These are phyloP conservation scores for Caranx melampygus DNA, from an alignment of 2,113 vertebrate genomes.

Conservation along the genomic window DNA sequence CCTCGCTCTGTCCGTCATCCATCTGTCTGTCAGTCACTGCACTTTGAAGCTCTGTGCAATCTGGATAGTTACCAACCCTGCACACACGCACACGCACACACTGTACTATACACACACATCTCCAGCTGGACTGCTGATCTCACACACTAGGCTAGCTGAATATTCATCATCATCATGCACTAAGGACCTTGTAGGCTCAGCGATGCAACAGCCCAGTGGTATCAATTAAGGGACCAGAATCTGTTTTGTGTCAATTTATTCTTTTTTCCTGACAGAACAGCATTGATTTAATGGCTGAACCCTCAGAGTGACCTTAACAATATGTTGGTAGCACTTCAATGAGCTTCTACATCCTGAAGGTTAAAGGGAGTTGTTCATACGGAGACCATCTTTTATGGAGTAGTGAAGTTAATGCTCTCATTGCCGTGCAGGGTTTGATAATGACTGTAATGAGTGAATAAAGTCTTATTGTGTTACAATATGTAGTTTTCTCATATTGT, in stretches of 20 bases:
- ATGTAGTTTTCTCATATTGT: too few species aligned
- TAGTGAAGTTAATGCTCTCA: background rate
- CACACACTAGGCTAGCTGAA: conserved; percentile 56
- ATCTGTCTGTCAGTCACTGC: conserved; percentile 67
- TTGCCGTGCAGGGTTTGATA: background rate
- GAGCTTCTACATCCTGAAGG: background rate
- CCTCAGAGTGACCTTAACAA: conserved; percentile 24
- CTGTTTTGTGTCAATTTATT: conserved; percentile 41
- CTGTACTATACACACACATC: conserved; percentile 32
- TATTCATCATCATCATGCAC: conserved; percentile 66
- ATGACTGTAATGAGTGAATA: background rate
- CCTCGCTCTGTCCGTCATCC: conserved; percentile 63
- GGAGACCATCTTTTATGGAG: background rate
- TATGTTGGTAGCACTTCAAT: conserved; percentile 16
- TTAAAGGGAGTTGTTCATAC: background rate
- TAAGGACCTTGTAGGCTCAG: conserved; percentile 60
- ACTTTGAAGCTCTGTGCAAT: conserved; percentile 77
- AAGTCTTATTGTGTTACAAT: background rate
- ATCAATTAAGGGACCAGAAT: conserved; percentile 60
- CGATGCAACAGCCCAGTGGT: conserved; percentile 51
- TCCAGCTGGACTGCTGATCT: conserved; percentile 65
- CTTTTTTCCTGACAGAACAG: conserved; percentile 29
- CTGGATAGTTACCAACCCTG: conserved; percentile 64
- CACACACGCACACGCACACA: conserved; percentile 33
- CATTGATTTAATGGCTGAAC: conserved; percentile 32